phyloP scores from a whole-genome alignment of 2,888 invertebrate species.

The Stenoptilia bipunctidactyla region DNA sequence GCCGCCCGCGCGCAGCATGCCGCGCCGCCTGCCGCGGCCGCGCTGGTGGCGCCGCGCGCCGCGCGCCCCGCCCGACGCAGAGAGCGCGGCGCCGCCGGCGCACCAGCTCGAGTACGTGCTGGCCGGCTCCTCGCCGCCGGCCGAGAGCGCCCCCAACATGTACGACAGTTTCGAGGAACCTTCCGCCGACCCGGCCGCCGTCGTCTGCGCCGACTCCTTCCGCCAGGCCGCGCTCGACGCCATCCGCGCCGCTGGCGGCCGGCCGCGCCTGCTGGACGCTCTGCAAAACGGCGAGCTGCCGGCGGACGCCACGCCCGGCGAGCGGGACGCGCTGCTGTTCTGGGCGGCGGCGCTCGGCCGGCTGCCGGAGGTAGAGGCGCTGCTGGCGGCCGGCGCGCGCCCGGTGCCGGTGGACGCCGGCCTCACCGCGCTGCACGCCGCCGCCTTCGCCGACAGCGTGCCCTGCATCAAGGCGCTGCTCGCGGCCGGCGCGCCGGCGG shows the following conservation, averaged over 20 bases:
- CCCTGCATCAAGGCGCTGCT: constrained; percentile 79
- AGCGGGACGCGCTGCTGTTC: constrained; percentile 78
- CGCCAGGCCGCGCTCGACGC: constrained; percentile 81
- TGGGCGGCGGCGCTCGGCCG: constrained; percentile 82
- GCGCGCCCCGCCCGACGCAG: constrained; percentile 33
- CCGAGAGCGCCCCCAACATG: constrained; percentile 84
- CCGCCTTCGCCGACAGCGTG: constrained; percentile 83
- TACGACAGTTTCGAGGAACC: constrained; percentile 86
- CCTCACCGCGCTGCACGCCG: constrained; percentile 80
- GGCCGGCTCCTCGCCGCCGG: constrained; percentile 83
- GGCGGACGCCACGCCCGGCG: constrained; percentile 71
- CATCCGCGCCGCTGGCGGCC: constrained; percentile 77
- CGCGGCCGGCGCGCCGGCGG: constrained; percentile 76
- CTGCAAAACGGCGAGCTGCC: constrained; percentile 77
- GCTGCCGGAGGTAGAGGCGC: constrained; percentile 73
- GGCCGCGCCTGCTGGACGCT: constrained; percentile 78
- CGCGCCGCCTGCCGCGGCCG: background rate
- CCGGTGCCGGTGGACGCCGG: constrained; percentile 80
- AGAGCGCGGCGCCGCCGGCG: constrained; percentile 72
- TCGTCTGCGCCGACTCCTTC: constrained; percentile 80
- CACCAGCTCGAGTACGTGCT: constrained; percentile 83
- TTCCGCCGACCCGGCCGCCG: constrained; percentile 77
- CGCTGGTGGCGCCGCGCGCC: background rate
- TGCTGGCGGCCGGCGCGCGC: constrained; percentile 79
- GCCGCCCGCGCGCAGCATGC: background rate